Evolutionary conservation across 2,888 invertebrate species (phyloP).

Genomic region (Danaus chrysippus): DNA sequence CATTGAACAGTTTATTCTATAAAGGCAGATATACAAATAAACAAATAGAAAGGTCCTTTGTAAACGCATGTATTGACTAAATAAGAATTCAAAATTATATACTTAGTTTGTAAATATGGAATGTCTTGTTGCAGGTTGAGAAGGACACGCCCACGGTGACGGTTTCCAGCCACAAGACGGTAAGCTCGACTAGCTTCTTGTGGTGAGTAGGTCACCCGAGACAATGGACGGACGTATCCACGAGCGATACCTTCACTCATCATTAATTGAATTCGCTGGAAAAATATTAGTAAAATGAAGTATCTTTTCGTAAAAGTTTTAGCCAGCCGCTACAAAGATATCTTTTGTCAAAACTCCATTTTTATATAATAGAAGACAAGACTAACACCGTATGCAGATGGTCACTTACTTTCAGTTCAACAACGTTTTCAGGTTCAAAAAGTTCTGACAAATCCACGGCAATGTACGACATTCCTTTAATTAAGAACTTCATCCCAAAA

Average conservation of each 20-base stretch:
- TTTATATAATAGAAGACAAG: too few species aligned
- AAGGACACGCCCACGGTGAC: slow-evolving; percentile 51
- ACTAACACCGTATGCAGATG: too few species aligned
- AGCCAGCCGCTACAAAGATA: too few species aligned
- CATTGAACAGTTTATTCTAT: slow-evolving; percentile 39
- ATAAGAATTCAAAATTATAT: not conserved
- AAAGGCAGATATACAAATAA: too few species aligned
- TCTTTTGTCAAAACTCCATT: too few species aligned
- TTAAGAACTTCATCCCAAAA: slow-evolving; percentile 32
- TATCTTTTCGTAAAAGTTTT: not conserved
- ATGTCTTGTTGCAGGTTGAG: slow-evolving; percentile 36
- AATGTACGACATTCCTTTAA: slow-evolving; percentile 24
- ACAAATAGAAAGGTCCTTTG: too few species aligned
- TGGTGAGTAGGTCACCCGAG: slow-evolving; percentile 44
- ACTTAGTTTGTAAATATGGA: slow-evolving; percentile 33
- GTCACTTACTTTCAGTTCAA: slow-evolving; percentile 28
- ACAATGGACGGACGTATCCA: slow-evolving; percentile 54
- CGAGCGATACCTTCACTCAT: slow-evolving; percentile 48
- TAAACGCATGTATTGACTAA: too few species aligned
- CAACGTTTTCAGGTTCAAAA: slow-evolving; percentile 19
- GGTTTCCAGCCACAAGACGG: slow-evolving; percentile 44
- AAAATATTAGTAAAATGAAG: not conserved
- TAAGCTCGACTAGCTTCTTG: slow-evolving; percentile 47
- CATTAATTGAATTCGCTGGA: slow-evolving; percentile 40
- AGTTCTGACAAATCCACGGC: slow-evolving; percentile 26